Conservation (phyloP, 2,113 vertebrate genomes). For the Ursus arctos region DNA sequence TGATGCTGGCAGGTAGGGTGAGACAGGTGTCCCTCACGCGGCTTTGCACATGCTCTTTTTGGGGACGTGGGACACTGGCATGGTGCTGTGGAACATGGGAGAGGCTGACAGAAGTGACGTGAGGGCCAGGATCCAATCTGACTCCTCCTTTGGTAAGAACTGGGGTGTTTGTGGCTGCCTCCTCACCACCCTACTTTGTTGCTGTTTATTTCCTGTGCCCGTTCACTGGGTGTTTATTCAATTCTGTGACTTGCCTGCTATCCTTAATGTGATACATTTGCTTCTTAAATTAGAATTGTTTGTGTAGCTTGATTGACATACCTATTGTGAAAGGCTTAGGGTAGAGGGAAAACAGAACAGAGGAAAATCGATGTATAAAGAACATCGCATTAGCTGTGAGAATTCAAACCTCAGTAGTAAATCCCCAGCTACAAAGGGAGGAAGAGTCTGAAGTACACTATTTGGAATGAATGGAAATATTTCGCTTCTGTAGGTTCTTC, state of each 20-base stretch:
- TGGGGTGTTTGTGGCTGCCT: neutral
- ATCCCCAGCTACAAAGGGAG: neutral
- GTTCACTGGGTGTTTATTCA: neutral
- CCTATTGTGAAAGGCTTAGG: neutral
- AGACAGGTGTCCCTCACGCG: neutral
- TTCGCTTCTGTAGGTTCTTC: neutral
- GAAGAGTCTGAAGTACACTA: neutral
- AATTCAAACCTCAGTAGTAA: neutral
- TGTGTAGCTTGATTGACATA: neutral
- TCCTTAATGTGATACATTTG: neutral
- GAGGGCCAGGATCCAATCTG: too few species aligned
- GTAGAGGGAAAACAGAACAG: neutral
- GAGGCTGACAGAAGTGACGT: too few species aligned
- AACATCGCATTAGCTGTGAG: neutral
- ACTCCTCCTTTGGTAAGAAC: neutral
- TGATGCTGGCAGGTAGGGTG: too few species aligned
- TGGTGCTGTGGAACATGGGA: neutral
- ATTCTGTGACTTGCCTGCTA: neutral
- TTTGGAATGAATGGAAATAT: conserved; percentile 7
- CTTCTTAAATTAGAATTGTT: neutral
- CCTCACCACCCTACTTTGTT: neutral
- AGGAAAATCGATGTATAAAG: neutral
- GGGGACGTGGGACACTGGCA: neutral
- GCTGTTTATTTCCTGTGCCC: neutral
- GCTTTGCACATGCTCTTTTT: fast-evolving